Conservation (phyloP, 2,888 invertebrate genomes). For the Eubasilissa splendida region DNA sequence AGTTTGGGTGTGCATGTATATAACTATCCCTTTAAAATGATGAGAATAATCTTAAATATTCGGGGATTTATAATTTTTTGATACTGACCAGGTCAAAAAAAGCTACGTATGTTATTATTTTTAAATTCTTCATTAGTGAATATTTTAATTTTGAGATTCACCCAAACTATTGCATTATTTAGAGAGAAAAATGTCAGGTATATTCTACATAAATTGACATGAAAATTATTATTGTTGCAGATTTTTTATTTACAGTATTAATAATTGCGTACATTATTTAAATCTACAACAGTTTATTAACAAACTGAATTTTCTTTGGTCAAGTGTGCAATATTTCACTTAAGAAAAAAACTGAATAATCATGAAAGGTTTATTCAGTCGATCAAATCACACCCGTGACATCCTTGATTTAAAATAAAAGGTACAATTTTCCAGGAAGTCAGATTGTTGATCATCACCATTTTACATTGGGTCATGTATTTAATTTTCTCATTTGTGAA, state of each 20-base stretch:
- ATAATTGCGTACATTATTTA: neutral
- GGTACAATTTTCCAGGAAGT: too few relatives aligned
- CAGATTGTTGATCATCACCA: too few relatives aligned
- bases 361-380: neutral
- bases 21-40: neutral
- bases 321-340: neutral
- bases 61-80: too few relatives aligned
- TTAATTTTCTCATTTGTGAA: too few relatives aligned
- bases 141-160: neutral
- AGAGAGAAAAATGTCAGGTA: neutral
- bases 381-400: too few relatives aligned
- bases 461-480: too few relatives aligned
- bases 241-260: constrained; percentile 10
- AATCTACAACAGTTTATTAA: neutral
- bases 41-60: neutral
- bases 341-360: constrained; percentile 5
- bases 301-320: constrained; percentile 14
- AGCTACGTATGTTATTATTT: neutral
- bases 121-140: neutral
- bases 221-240: constrained; percentile 17
- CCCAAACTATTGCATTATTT: constrained; percentile 1
- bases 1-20: constrained; percentile 22
- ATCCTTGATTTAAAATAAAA: too few relatives aligned
- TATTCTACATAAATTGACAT: constrained; percentile 36
- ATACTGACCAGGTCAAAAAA: neutral